Evolutionary conservation across 2,113 vertebrate species (phyloP).

Genomic region (Xyliphius kryptos): DNA sequence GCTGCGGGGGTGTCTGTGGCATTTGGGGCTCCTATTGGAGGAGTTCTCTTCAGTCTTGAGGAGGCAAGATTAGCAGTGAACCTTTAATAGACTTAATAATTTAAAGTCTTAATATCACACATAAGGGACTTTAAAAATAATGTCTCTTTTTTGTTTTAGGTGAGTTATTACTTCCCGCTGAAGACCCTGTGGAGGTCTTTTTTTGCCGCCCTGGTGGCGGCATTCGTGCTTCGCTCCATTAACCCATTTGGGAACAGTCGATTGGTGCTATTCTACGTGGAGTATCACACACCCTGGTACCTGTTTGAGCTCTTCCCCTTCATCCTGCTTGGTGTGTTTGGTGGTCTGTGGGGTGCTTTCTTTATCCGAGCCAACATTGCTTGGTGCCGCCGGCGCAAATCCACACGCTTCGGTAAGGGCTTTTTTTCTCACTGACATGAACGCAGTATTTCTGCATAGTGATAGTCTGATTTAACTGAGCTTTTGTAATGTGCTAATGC

Average conservation of each 20-base stretch:
- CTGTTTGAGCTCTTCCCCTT: slow-evolving; percentile 97
- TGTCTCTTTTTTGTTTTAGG: slow-evolving; percentile 55
- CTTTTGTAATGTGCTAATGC: no score
- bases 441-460: no score
- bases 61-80: no score
- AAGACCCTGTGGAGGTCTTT: slow-evolving; percentile 98
- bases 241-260: slow-evolving; percentile 98
- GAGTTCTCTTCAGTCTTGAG: slow-evolving; percentile 96
- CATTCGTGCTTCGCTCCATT: slow-evolving; percentile 94
- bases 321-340: slow-evolving; percentile 94
- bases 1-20: slow-evolving; percentile 96
- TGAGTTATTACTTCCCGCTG: slow-evolving; percentile 97
- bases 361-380: slow-evolving; percentile 96
- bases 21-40: slow-evolving; percentile 96
- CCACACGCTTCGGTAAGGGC: slow-evolving; percentile 89
- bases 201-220: slow-evolving; percentile 95
- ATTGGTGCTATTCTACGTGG: slow-evolving; percentile 96
- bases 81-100: no score
- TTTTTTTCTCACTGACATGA: no score
- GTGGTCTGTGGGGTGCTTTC: slow-evolving; percentile 95
- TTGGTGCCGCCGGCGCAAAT: slow-evolving; percentile 94
- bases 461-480: no score
- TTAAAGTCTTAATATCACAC: background rate
- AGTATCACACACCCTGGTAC: slow-evolving; percentile 98
- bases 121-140: background rate